Base-by-base conservation (phyloP, 1,140 invertebrate species). In the Bombus consobrinus region DNA sequence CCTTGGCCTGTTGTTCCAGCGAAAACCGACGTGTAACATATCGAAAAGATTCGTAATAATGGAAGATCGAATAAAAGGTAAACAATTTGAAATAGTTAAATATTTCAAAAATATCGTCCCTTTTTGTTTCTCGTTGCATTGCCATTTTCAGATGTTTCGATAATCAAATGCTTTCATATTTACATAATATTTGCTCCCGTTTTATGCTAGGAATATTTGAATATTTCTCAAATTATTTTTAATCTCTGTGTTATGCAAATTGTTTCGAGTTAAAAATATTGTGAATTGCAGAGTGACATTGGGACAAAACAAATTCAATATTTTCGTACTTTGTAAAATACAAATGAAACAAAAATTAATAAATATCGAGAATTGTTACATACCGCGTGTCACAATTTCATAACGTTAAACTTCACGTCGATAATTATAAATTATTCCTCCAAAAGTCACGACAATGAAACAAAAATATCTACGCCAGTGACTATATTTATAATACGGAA, bases 11-110 rank as follows among this genome's bases (percentile, higher is more conserved):
- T 81, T 72, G 34, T 81, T 72, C 32, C 37, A 59, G 3, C 18
- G 79, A 81, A 81, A 81, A 81, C 68, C 72, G 9, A 59, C 12
- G 47, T 39, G 13, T 59, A 72, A 59, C 25, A 57, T 39, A n/a
- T 34, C 32, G 22, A 34, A 32, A 32, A 25, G 32, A n/a, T 82
- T 74, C n/a, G 10, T 6, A 25, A n/a, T n/a, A 53, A 47, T 28
- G 43, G 8, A 6, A 25, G 25, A 39, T 25, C 66, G 9, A 71
- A 53, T 5, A 4, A 13, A 37, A 18, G 32, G n/a, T 34, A 71
- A 69, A 71, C 4, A 69, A 28, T 53, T 53, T 13, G 43, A 81
- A 10, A 57, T n/a, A 22, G 28, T 12, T 10, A 3, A 57, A 15
- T n/a, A n/a, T 37, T 32, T 71, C 1, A 8, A 68, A 8, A 37